Evolutionary conservation across 2,113 vertebrate genomes (phyloP), one percentile per base, ranked within the genome.

Genomic region (Clarias gariepinus): DNA sequence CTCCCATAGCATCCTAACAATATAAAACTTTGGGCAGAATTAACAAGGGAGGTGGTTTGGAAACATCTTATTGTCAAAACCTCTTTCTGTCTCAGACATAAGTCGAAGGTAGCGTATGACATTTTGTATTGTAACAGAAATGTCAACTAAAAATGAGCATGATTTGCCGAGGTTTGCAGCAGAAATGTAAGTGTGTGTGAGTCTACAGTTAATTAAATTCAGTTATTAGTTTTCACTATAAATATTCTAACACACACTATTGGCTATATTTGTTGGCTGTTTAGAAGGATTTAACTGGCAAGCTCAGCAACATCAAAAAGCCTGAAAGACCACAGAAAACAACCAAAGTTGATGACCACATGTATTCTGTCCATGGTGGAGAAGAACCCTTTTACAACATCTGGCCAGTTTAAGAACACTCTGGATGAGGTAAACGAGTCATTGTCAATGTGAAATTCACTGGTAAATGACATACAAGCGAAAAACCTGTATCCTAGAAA

Each of bases 81-180:
- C 78, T 6, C 78, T 60, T 80, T 80, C 21, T 33, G 55, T 36
- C 55, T 80, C 28, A 80, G 28, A 30, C 52, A 18, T 58, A 79
- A 79, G n/a, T 58, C 57, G 53, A 58, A 58, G 11, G 4, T 55
- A 30, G 16, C 58, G 53, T 60, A 36, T 80, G 57, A 60, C 28
- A 80, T 80, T 79, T 79, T 18, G 28, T 21, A 52, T 79, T 58
- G 33, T 58, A 80, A 80, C 8, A 60, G 55, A 80, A 80, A 80
- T 80, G 78, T 80, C 57, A 80, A 60, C 28, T 41, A 36, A 58
- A 76, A 77, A 28, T 21, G 28, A 60, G 10, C 78, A 80, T 80
- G 55, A 80, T 60, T 80, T 33, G 28, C 18, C 55, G 19, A 57
- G 77, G 16, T 79, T 21, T 80, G 18, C 1, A 9, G 30, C 78